Percentiles rank a stretch among this genome's conserved stretches.
phyloP scores from a whole-genome alignment of 2,113 vertebrate species.

The Stegastes partitus region DNA sequence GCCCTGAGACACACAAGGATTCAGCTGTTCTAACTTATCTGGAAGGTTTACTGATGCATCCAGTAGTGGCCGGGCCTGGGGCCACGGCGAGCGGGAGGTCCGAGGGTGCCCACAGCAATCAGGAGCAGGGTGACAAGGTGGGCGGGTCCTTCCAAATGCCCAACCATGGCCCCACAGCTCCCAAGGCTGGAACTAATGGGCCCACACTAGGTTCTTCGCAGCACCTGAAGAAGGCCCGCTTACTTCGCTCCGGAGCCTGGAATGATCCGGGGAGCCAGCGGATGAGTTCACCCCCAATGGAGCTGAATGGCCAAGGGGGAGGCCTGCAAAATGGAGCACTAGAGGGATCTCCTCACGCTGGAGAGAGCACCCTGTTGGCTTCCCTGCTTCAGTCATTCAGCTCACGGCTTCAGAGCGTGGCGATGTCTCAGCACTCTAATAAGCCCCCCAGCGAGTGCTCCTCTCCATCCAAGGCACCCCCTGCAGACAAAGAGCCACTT shows the following conservation, averaged over 20 bases:
- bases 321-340: conserved; percentile 89
- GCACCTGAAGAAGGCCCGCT: conserved; percentile 96
- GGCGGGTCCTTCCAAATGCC: conserved; percentile 88
- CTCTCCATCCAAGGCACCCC: conserved; percentile 80
- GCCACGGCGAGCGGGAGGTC: conserved; percentile 91
- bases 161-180: conserved; percentile 88
- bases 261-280: conserved; percentile 90
- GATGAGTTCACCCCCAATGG: conserved; percentile 86
- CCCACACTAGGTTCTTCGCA: conserved; percentile 89
- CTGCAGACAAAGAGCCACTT: conserved; percentile 89
- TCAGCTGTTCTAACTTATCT: conserved; percentile 99
- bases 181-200: conserved; percentile 82
- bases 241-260: conserved; percentile 95
- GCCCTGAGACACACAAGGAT: conserved; percentile 99
- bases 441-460: conserved; percentile 80
- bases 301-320: conserved; percentile 91
- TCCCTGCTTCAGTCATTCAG: conserved; percentile 99
- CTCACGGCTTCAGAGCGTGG: conserved; percentile 95
- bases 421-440: conserved; percentile 93
- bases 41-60: conserved; percentile 99
- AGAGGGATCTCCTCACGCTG: conserved; percentile 90
- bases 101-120: conserved; percentile 86
- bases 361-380: conserved; percentile 97
- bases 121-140: conserved; percentile 89
- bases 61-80: conserved; percentile 94